Evolutionary conservation across 1,140 invertebrate genomes (phyloP), one percentile per base, ranked within the genome.

Genomic region (Conopomorpha cramerella): DNA sequence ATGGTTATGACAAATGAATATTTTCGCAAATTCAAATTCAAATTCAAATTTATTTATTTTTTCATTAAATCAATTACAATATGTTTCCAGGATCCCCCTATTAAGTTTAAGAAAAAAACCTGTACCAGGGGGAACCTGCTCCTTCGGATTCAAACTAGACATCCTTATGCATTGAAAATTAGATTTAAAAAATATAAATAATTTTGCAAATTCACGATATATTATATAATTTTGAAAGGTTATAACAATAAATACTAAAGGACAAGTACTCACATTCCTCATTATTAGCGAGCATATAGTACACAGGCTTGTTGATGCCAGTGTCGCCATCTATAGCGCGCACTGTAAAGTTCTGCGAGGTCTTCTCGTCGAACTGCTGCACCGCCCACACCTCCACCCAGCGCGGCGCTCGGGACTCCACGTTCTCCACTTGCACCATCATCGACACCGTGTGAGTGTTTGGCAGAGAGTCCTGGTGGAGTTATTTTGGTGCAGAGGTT

Each of bases 321-420:
- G 74, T 77, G 45, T 84, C 82, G 8, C 79, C 81, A 40, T 83
- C 81, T n/a, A 82, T 74, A 1, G 82, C 81, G 18, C 46, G 45
- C 1, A 82, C 65, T 2, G 39, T 45, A 37, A 71, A 78, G 37
- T 43, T 43, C 46, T 70, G 62, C 0, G 27, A 15, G 1, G 62
- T 62, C 52, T 81, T 80, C 55, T 82, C 80, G 14, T 76, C 52
- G 36, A 81, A 79, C 36, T 65, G 72, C 48, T 78, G 70, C 0
- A 79, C 72, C 0, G 79, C 64, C 34, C 78, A 80, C 11, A 78
- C 64, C 41, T 61, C 62, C 2, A 68, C 59, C 81, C 81, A 84
- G 8, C 63, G 60, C 7, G 82, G 82, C 2, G 65, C 62, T 11
- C 70, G 58, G 46, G 77, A 72, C 18, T 80, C 77, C 29, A 81